Conservation (phyloP, 2,113 vertebrate species). For the Solea senegalensis region DNA sequence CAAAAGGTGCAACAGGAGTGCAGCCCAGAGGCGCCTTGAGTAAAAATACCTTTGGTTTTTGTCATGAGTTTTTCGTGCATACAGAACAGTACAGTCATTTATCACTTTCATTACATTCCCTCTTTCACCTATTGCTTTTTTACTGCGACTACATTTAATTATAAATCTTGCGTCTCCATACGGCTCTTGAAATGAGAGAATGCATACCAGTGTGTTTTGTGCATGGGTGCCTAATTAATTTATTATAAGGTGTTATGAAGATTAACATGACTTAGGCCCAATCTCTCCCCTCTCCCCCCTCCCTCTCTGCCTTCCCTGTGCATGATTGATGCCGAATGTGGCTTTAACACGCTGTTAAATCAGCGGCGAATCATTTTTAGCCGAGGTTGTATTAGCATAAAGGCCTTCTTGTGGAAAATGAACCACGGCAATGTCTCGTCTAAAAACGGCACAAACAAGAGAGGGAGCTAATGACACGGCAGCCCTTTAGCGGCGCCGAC, state of each 20-base stretch:
- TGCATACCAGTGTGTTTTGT: background rate
- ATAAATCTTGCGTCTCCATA: background rate
- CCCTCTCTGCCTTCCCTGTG: slow-evolving; percentile 27
- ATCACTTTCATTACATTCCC: too few species aligned
- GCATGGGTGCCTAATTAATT: slow-evolving; percentile 48
- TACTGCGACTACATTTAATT: slow-evolving; percentile 23
- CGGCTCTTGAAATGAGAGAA: slow-evolving; percentile 7
- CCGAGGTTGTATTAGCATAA: slow-evolving; percentile 72
- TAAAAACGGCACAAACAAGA: slow-evolving; percentile 66
- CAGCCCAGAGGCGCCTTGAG: too few species aligned
- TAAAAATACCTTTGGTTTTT: too few species aligned
- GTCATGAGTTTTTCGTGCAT: too few species aligned
- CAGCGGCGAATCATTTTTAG: slow-evolving; percentile 67
- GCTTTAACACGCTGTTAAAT: slow-evolving; percentile 69
- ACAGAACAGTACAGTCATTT: too few species aligned
- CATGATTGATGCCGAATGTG: slow-evolving; percentile 66
- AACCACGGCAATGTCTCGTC: slow-evolving; percentile 41
- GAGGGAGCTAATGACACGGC: slow-evolving; percentile 59
- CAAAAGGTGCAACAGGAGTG: too few species aligned
- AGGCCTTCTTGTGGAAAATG: slow-evolving; percentile 28
- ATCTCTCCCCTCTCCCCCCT: slow-evolving; percentile 15
- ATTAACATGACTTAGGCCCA: slow-evolving; percentile 52
- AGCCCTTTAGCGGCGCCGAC: slow-evolving; percentile 53
- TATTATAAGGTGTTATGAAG: slow-evolving; percentile 51
- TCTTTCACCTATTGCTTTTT: slow-evolving; percentile 1